Percentiles rank a stretch among this genome's conserved stretches.
Evolutionary conservation across 2,888 invertebrate genomes (phyloP).

Genomic region (Ypsolopha sequella): DNA sequence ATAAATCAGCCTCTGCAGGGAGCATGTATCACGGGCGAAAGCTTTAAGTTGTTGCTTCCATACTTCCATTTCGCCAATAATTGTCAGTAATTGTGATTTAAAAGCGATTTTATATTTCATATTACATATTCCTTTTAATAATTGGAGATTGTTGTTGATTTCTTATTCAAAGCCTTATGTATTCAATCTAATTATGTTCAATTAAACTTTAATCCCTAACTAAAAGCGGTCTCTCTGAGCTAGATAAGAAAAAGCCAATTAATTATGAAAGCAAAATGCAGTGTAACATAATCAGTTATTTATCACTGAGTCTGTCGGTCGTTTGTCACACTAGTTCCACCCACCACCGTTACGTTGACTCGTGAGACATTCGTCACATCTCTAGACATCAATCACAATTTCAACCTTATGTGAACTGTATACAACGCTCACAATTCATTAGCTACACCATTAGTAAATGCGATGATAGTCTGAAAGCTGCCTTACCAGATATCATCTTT

Average conservation of each 20-base stretch:
- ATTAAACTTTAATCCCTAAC: too few species aligned
- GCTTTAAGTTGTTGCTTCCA: constrained; percentile 35
- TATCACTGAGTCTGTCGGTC: constrained; percentile 61
- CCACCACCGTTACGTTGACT: constrained; percentile 52
- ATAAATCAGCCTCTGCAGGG: constrained; percentile 37
- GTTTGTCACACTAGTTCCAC: constrained; percentile 62
- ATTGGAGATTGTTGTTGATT: too few species aligned
- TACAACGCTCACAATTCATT: constrained; percentile 32
- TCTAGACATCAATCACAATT: constrained; percentile 19
- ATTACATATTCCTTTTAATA: too few species aligned
- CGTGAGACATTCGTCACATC: constrained; percentile 46
- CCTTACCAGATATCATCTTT: constrained; percentile 59
- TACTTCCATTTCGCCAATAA: constrained; percentile 33
- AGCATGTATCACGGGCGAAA: constrained; percentile 34
- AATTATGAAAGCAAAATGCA: constrained; percentile 56
- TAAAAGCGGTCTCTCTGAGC: constrained; percentile 3
- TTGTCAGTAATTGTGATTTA: constrained; percentile 25
- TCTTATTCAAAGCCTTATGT: too few species aligned
- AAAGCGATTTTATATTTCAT: too few species aligned
- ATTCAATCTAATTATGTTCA: too few species aligned
- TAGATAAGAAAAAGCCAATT: constrained; percentile 56
- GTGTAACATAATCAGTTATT: constrained; percentile 68
- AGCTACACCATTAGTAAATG: constrained; percentile 33
- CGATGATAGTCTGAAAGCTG: constrained; percentile 55
- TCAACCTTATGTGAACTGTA: constrained; percentile 27